Percentiles rank a stretch among this genome's conserved stretches.
Conservation (phyloP, 2,113 vertebrate species). For the Corythoichthys haematopterus region DNA sequence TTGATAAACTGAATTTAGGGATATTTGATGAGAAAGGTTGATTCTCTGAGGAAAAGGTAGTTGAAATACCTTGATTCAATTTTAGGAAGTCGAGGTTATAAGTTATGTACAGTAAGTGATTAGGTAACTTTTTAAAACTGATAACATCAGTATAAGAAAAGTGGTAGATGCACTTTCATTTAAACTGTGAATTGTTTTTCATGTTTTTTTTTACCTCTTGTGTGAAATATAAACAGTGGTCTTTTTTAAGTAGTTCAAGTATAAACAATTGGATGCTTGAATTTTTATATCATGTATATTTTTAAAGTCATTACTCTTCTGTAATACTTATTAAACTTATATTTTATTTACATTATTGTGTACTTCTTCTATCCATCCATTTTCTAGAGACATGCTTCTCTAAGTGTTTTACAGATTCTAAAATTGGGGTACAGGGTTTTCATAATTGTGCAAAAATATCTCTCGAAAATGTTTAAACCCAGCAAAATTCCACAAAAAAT, state of each 20-base stretch:
- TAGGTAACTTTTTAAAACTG: neutral
- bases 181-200: conserved; percentile 42
- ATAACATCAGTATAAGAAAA: neutral
- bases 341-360: neutral
- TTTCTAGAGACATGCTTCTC: neutral
- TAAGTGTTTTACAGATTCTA: neutral
- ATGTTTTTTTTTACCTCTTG: neutral
- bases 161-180: conserved; percentile 50
- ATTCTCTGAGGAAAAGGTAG: neutral
- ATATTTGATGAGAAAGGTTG: neutral
- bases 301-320: neutral
- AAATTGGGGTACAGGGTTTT: neutral
- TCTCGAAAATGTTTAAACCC: neutral
- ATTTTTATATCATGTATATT: neutral
- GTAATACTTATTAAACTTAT: conserved; percentile 43
- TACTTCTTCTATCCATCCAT: neutral
- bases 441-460: neutral
- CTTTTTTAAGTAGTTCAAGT: conserved; percentile 15
- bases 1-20: neutral
- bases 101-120: neutral
- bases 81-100: neutral
- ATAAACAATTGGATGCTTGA: conserved; percentile 6
- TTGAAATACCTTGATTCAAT: neutral
- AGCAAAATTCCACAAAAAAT: neutral
- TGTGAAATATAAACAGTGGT: neutral